These are phyloP conservation scores for Trialeurodes vaporariorum DNA, from an alignment of 1,140 invertebrate species.

Conservation along the genomic window DNA sequence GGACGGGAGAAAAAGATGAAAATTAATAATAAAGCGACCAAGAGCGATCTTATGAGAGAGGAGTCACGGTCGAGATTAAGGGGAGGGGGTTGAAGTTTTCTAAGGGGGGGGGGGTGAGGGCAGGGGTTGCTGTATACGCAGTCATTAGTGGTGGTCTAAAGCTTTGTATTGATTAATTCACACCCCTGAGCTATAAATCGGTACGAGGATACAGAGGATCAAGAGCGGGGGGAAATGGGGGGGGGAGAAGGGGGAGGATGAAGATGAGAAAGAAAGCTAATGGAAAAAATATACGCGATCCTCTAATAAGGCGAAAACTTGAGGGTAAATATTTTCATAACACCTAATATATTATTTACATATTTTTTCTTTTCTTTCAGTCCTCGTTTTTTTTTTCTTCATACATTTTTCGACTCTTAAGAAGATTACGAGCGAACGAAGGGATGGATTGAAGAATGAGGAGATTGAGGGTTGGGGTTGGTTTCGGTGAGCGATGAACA, in stretches of 20 bases:
- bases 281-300: neutral
- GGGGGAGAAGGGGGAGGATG: too few relatives aligned
- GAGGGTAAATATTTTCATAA: neutral
- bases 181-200: neutral
- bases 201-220: too few relatives aligned
- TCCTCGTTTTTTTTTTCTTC: too few relatives aligned
- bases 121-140: too few relatives aligned
- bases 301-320: neutral
- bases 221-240: too few relatives aligned
- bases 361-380: neutral
- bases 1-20: neutral
- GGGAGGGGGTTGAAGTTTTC: too few relatives aligned
- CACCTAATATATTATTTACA: conserved; percentile 1
- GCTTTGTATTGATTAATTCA: neutral
- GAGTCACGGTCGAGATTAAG: too few relatives aligned
- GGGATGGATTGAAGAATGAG: too few relatives aligned
- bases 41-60: neutral
- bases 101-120: too few relatives aligned
- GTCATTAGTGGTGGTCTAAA: neutral
- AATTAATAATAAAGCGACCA: neutral
- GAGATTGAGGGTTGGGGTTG: too few relatives aligned
- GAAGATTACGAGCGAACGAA: neutral
- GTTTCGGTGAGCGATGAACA: too few relatives aligned
- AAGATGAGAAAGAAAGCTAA: neutral
- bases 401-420: too few relatives aligned